Percentiles rank a stretch among this genome's conserved stretches.
These are phyloP conservation scores for Brachyistius frenatus DNA, from an alignment of 2,113 vertebrate genomes.

Conservation along the genomic window DNA sequence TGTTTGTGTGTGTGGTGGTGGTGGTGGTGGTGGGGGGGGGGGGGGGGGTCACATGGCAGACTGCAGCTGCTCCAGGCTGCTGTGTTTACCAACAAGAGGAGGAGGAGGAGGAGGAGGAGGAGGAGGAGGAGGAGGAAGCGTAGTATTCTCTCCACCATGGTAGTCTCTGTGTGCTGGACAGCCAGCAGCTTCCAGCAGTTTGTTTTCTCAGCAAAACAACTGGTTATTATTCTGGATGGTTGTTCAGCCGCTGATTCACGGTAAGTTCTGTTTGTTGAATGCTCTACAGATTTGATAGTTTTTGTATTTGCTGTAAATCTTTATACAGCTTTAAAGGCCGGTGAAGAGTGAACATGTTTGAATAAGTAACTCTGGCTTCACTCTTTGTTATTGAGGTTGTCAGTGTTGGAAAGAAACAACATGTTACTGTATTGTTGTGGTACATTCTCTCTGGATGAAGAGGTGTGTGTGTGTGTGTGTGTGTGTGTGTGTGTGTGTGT, in stretches of 20 bases:
- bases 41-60: slow-evolving; percentile 65
- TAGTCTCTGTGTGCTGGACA: slow-evolving; percentile 43
- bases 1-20: slow-evolving; percentile 4
- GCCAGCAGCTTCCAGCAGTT: slow-evolving; percentile 40
- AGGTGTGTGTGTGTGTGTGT: neutral
- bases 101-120: slow-evolving; percentile 30
- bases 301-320: neutral
- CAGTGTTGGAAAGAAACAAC: neutral
- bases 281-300: slow-evolving; percentile 29
- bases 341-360: neutral
- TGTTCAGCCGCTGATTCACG: neutral
- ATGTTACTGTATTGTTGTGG: neutral
- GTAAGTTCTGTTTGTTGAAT: slow-evolving; percentile 35
- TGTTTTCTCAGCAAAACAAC: slow-evolving; percentile 17
- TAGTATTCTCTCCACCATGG: slow-evolving; percentile 55
- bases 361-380: neutral
- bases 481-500: neutral
- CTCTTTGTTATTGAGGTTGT: neutral
- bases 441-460: too few species aligned
- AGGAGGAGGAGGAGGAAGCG: neutral
- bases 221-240: slow-evolving; percentile 32
- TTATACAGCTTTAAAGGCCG: too few species aligned
- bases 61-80: slow-evolving; percentile 63
- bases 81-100: slow-evolving; percentile 75
- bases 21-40: slow-evolving; percentile 2